Evolutionary conservation across 2,113 vertebrate species (phyloP).

Genomic region (Accipiter virgatus): DNA sequence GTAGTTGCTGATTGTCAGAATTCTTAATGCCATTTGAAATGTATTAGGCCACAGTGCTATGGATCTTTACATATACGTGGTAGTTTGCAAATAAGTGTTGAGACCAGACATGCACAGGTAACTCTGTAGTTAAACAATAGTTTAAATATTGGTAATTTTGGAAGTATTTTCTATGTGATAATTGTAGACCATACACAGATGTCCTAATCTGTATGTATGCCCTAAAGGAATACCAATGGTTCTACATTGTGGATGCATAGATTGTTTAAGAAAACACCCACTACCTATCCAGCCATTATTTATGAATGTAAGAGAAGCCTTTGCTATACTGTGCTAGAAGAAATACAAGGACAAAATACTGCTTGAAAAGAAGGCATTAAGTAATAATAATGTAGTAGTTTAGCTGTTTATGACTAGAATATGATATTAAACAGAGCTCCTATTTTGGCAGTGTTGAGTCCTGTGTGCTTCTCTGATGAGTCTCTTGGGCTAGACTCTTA

Average conservation of each 20-base stretch:
- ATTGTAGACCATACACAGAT: background rate
- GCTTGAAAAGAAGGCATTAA: background rate
- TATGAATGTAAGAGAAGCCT: background rate
- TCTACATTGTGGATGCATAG: background rate
- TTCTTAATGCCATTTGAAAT: background rate
- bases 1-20: background rate
- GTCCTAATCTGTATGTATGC: background rate
- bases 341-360: background rate
- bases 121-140: background rate
- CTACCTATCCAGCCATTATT: background rate
- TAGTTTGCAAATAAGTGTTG: background rate
- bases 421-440: background rate
- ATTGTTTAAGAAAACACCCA: background rate
- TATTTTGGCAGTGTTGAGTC: background rate
- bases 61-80: background rate
- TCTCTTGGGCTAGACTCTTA: conserved; percentile 6
- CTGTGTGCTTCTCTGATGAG: background rate
- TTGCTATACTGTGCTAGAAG: background rate
- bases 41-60: background rate
- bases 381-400: background rate
- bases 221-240: background rate
- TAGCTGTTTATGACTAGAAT: conserved; percentile 8
- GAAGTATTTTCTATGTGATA: background rate
- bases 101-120: background rate
- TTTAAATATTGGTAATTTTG: background rate